phyloP scores from a whole-genome alignment of 92 coral and sea anemone species.

The Phenganax stokvisi region DNA sequence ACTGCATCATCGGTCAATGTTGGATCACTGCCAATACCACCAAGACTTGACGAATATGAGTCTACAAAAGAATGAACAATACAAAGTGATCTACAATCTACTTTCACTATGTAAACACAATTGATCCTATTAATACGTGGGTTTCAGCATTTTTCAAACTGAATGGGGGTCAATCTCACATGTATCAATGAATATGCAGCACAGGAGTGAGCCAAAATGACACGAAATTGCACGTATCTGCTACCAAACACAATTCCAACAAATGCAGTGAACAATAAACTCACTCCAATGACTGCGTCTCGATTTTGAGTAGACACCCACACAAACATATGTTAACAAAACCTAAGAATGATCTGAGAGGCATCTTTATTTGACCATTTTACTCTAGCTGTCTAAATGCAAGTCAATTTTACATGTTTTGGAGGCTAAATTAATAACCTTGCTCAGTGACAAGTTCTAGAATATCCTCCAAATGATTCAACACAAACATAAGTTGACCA shows the following conservation, averaged over 20 bases:
- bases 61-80: background rate
- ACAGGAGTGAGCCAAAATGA: no score
- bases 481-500: conserved; percentile 92
- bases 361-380: no score
- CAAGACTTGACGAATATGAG: conserved; percentile 48
- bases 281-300: background rate
- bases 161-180: no score
- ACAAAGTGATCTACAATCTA: background rate
- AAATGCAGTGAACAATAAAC: background rate
- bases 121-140: no score
- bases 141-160: no score
- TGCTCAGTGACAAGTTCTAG: conserved; percentile 64
- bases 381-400: background rate
- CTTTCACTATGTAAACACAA: background rate
- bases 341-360: no score
- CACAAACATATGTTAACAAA: no score
- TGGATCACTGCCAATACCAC: conserved; percentile 67
- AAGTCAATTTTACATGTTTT: background rate
- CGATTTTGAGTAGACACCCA: no score
- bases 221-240: no score
- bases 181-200: no score
- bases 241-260: no score
- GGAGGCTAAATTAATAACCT: background rate
- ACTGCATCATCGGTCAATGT: conserved; percentile 83
- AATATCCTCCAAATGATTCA: conserved; percentile 91